phyloP scores from a whole-genome alignment of 2,113 vertebrate species.

The Protomyctophum bolini region DNA sequence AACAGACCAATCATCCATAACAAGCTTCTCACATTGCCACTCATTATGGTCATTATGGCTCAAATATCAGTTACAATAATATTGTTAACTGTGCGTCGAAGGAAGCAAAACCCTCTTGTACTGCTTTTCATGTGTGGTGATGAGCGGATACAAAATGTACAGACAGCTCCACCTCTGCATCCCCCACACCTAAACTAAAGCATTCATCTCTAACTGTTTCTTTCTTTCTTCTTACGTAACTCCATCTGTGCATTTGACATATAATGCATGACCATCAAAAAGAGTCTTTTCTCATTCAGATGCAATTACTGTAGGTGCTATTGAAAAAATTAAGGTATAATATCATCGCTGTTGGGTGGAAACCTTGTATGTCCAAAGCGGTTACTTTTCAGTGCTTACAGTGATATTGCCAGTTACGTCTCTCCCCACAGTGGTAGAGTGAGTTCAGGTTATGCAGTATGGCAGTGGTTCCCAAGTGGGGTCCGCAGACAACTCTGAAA shows the following conservation, averaged over 20 bases:
- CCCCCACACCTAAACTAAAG: background rate
- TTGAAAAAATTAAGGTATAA: background rate
- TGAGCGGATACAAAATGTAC: background rate
- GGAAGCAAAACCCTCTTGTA: too few species aligned
- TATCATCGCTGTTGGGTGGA: too few species aligned
- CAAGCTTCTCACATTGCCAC: background rate
- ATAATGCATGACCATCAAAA: background rate
- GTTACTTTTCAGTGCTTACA: too few species aligned
- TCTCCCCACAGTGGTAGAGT: too few species aligned
- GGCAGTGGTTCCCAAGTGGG: too few species aligned
- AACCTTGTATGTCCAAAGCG: too few species aligned
- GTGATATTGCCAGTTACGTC: too few species aligned
- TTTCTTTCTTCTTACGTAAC: background rate
- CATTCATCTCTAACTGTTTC: background rate
- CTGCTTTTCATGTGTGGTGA: background rate
- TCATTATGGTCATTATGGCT: background rate
- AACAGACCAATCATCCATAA: background rate
- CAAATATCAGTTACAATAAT: too few species aligned
- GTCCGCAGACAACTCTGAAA: too few species aligned
- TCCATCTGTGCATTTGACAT: background rate
- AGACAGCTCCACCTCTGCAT: background rate
- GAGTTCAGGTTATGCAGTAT: too few species aligned
- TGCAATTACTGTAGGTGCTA: conserved; percentile 2
- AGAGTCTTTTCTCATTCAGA: background rate
- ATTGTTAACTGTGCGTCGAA: too few species aligned